Evolutionary conservation across 1,140 invertebrate genomes (phyloP).

Genomic region (Steinernema khuongi): DNA sequence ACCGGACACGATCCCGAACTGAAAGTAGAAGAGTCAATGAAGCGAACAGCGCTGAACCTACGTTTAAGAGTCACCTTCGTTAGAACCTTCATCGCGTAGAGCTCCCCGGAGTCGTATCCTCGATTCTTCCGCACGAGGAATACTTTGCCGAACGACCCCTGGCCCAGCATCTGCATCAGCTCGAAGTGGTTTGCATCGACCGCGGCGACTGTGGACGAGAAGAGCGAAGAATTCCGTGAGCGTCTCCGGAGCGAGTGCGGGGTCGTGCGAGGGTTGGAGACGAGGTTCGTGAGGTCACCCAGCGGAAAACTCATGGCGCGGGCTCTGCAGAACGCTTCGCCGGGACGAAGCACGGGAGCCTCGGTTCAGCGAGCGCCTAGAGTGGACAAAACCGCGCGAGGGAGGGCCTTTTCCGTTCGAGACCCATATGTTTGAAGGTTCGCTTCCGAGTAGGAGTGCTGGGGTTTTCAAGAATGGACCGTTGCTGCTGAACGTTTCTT

Average conservation of each 20-base stretch:
- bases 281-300: neutral
- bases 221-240: no score
- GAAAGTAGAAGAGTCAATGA: slow-evolving; percentile 62
- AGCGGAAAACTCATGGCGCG: neutral
- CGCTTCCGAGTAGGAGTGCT: no score
- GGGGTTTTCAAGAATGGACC: no score
- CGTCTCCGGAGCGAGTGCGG: neutral
- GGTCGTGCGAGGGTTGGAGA: neutral
- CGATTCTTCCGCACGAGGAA: slow-evolving; percentile 88
- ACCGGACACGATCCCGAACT: neutral
- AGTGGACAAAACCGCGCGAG: no score
- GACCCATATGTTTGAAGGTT: no score
- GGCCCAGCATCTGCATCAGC: slow-evolving; percentile 87
- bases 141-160: slow-evolving; percentile 98
- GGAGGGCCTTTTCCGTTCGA: no score
- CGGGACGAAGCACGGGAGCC: no score
- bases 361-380: no score
- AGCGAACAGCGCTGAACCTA: slow-evolving; percentile 57
- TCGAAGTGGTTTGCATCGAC: slow-evolving; percentile 71
- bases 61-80: slow-evolving; percentile 94
- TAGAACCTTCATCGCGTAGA: slow-evolving; percentile 98
- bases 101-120: slow-evolving; percentile 79
- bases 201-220: neutral
- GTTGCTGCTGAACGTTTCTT: no score
- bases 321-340: no score